Evolutionary conservation across 2,113 vertebrate genomes (phyloP).

Genomic region (Todiramphus saurophagus): DNA sequence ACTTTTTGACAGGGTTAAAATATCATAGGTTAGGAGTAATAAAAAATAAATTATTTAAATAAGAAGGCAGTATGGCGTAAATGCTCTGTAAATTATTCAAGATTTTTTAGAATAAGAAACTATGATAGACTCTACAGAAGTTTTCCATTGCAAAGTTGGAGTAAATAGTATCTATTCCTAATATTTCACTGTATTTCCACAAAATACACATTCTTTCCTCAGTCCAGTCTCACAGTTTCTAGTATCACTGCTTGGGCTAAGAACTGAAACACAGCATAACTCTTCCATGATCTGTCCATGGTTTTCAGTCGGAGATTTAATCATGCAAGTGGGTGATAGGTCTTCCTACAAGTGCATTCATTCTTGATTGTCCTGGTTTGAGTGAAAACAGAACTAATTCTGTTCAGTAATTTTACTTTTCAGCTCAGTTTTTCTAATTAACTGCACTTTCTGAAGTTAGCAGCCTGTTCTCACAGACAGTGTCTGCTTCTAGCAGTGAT

Average conservation of each 20-base stretch:
- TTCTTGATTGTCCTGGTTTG: neutral
- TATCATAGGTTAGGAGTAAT: neutral
- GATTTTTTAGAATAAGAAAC: neutral
- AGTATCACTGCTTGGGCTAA: neutral
- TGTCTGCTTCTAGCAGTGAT: too few species aligned
- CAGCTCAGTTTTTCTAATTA: too few species aligned
- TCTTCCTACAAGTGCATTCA: neutral
- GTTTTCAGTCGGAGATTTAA: neutral
- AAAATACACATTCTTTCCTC: neutral
- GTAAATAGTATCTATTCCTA: neutral
- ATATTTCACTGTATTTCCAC: neutral
- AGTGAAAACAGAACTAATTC: too few species aligned
- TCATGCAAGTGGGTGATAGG: too few species aligned
- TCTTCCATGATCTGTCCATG: neutral
- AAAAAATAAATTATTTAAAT: neutral
- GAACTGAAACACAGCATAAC: neutral
- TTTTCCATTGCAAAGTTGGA: neutral
- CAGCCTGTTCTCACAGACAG: too few species aligned
- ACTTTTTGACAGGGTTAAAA: conserved; percentile 14
- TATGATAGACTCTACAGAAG: neutral
- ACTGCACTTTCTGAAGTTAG: too few species aligned
- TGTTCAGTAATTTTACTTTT: too few species aligned
- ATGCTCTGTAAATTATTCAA: neutral
- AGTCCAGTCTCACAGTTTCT: neutral
- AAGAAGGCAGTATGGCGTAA: neutral